Evolutionary conservation across 1,140 invertebrate genomes (phyloP), one percentile per base, ranked within the genome.

Genomic region (Aphaenogaster floridana): DNA sequence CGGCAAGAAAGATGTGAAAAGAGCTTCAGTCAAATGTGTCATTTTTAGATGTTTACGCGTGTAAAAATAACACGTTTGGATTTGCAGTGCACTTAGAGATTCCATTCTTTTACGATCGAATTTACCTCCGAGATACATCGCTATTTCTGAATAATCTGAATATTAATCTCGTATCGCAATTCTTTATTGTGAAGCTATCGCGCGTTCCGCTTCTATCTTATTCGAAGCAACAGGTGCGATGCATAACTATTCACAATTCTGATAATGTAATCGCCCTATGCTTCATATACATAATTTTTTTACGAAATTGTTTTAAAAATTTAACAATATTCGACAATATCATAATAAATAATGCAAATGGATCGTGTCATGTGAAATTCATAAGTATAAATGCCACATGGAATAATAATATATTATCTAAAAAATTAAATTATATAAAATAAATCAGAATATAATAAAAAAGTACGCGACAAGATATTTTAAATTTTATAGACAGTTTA

Each of bases 201-300:
- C 39, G 11, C 17, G 0, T 54, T 36, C 42, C 15, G 36, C 6
- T 52, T 61, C 28, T 42, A 13, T 36, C 21, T 11, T 59, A 54
- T 34, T n/a, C 52, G 76, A 86, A 86, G 64, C 85, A 86, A 86
- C 64, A 86, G 77, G 77, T 81, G 85, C 28, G 52, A 66, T 64
- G 34, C 34, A 45, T 64, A 76, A 77, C 63, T 76, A 63, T 13
- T 17, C 34, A 39, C 42, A 83, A 74, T 83, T 48, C 28, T 72
- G 42, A 83, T 83, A 72, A 45, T 9, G 45, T 68, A 71, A 72
- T 81, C 21, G 39, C 6, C 0, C 2, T 71, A 45, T 69, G 34
- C 71, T 81, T 71, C 9, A 71, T 4, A 21, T 7, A 7, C 8
- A 42, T 28, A 45, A 68, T 13, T 45, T 69, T 80, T 42, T 57